Percentiles rank a stretch among this genome's conserved stretches.
Evolutionary conservation across 2,797 vertebrate genomes (phyloP).

Genomic region (Allobates femoralis): DNA sequence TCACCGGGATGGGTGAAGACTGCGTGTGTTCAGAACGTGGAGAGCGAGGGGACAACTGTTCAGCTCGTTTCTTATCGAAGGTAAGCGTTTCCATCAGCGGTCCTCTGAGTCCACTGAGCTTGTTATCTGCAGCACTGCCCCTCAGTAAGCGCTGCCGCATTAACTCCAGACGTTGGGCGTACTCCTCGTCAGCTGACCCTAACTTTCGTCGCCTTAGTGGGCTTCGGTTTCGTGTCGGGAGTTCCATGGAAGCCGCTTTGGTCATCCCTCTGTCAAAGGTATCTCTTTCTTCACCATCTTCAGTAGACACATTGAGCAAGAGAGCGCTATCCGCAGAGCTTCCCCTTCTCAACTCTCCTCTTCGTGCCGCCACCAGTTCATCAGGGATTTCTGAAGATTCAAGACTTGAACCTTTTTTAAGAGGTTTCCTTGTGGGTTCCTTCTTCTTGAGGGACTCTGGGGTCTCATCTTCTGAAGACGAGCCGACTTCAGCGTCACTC

Average conservation of each 20-base stretch:
- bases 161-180: slow-evolving; percentile 89
- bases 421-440: slow-evolving; percentile 78
- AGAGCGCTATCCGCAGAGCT: slow-evolving; percentile 93
- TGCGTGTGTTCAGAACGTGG: slow-evolving; percentile 69
- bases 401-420: slow-evolving; percentile 87
- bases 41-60: slow-evolving; percentile 72
- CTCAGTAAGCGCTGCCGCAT: slow-evolving; percentile 92
- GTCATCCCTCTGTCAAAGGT: slow-evolving; percentile 79
- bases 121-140: slow-evolving; percentile 86
- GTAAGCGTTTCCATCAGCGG: slow-evolving; percentile 93
- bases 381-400: slow-evolving; percentile 78
- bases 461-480: slow-evolving; percentile 83
- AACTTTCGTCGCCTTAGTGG: slow-evolving; percentile 83
- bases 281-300: slow-evolving; percentile 74
- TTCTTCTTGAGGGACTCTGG: slow-evolving; percentile 74
- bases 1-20: slow-evolving; percentile 22
- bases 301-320: slow-evolving; percentile 78
- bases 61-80: slow-evolving; percentile 82
- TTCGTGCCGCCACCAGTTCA: slow-evolving; percentile 72
- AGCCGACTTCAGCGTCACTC: slow-evolving; percentile 73
- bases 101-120: slow-evolving; percentile 93
- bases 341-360: slow-evolving; percentile 88
- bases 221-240: slow-evolving; percentile 83
- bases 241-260: slow-evolving; percentile 86
- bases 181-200: slow-evolving; percentile 86